These are phyloP conservation scores for Macrostomum lignano DNA, from an alignment of 1,140 invertebrate species.

Conservation along the genomic window DNA sequence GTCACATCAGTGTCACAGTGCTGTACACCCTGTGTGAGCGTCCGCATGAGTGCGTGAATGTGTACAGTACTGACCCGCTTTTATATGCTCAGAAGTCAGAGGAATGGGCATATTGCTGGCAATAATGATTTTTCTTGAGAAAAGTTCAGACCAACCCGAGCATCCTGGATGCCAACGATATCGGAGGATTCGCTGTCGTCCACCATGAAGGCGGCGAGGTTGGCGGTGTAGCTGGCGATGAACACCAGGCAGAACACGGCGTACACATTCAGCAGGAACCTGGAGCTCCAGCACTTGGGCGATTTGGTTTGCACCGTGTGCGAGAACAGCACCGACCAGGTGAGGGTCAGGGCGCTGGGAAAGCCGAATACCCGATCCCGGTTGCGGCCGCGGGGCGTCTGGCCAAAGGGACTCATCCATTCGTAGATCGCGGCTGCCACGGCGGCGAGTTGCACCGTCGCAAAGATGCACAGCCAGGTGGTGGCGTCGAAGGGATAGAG, in stretches of 20 bases:
- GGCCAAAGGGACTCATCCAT: constrained; percentile 9
- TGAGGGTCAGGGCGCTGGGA: constrained; percentile 3
- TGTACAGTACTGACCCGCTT: no score
- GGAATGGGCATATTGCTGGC: no score
- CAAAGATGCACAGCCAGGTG: no score
- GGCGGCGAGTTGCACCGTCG: constrained; percentile 8
- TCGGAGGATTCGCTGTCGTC: constrained; percentile 81
- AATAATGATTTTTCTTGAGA: no score
- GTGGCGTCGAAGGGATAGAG: no score
- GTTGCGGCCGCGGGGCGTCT: constrained; percentile 6
- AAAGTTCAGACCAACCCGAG: background rate
- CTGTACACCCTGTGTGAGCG: no score
- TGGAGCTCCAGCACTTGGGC: constrained; percentile 5
- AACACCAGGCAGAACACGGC: constrained; percentile 74
- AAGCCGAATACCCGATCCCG: constrained; percentile 5
- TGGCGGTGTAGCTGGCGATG: constrained; percentile 85
- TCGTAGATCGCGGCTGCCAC: constrained; percentile 9
- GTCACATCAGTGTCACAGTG: no score
- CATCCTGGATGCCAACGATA: constrained; percentile 33
- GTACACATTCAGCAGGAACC: constrained; percentile 4
- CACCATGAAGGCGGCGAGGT: constrained; percentile 80
- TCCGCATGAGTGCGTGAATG: background rate
- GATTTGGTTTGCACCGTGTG: constrained; percentile 7
- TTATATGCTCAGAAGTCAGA: no score
- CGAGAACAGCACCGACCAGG: constrained; percentile 7